Evolutionary conservation across 2,888 invertebrate species (phyloP).

Genomic region (Platycheirus rosarum): DNA sequence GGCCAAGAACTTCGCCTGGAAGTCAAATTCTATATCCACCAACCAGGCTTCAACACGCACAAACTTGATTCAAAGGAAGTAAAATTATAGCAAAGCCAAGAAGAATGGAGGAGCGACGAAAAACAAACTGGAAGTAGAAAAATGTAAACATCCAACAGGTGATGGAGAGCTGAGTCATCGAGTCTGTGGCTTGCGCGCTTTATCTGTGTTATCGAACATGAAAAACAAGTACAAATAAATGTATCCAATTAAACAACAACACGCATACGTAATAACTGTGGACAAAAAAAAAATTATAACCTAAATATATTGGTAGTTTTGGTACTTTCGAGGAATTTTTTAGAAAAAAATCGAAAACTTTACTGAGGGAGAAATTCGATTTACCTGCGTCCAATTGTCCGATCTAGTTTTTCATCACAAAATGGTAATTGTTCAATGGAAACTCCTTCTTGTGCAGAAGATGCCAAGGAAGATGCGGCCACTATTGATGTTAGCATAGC

Average conservation of each 20-base stretch:
- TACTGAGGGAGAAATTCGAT: conserved; percentile 27
- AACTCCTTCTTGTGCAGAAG: conserved; percentile 50
- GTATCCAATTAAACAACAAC: conserved; percentile 21
- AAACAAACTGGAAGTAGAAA: not conserved
- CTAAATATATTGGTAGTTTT: conserved; percentile 1
- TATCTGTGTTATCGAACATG: conserved; percentile 37
- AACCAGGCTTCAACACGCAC: conserved; percentile 45
- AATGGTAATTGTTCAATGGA: conserved; percentile 77
- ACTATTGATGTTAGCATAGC: conserved; percentile 79
- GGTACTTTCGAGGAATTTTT: too few relatives aligned
- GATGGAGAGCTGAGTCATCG: conserved; percentile 63
- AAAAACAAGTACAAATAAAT: conserved; percentile 34
- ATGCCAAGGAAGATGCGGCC: conserved; percentile 75
- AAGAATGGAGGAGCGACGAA: conserved; percentile 11
- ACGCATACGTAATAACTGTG: conserved; percentile 18
- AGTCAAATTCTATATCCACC: not conserved
- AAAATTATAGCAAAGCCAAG: not conserved
- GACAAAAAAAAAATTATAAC: conserved; percentile 22
- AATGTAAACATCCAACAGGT: conserved; percentile 72
- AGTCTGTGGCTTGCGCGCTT: conserved; percentile 36
- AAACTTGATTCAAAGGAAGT: conserved; percentile 28
- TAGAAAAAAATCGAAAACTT: conserved; percentile 57
- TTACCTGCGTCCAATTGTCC: conserved; percentile 81
- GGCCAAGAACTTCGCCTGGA: not conserved
- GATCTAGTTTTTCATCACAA: conserved; percentile 79